phyloP scores from a whole-genome alignment of 1,140 invertebrate species.

The Drosophila rufa region DNA sequence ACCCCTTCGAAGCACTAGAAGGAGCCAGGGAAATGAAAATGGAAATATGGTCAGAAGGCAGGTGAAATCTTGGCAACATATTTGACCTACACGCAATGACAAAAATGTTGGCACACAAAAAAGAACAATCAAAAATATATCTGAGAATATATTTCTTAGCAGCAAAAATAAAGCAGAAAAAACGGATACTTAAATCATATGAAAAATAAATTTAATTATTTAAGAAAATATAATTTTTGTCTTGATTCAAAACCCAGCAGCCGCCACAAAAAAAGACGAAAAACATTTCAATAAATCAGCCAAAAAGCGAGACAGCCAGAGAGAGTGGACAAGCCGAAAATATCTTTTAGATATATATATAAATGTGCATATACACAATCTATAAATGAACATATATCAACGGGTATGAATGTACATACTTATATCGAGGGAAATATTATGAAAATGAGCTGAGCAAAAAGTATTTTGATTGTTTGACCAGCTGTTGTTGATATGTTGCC shows the following conservation, averaged over 20 bases:
- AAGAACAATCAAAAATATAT: constrained; percentile 34
- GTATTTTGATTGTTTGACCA: constrained; percentile 31
- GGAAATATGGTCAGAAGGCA: not conserved
- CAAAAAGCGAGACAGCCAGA: constrained; percentile 17
- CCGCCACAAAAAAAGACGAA: constrained; percentile 36
- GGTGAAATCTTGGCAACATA: constrained; percentile 33
- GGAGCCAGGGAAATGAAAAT: constrained; percentile 1
- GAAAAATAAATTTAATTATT: constrained; percentile 59
- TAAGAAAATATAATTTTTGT: constrained; percentile 38
- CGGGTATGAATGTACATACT: not conserved
- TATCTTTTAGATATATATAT: constrained; percentile 32
- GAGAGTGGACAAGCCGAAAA: constrained; percentile 41
- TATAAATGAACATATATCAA: constrained; percentile 40
- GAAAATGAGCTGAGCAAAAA: constrained; percentile 18
- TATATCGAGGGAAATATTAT: constrained; percentile 18
- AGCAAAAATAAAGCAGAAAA: not conserved
- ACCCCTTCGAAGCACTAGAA: not conserved
- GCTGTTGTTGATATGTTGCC: constrained; percentile 26
- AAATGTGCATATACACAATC: constrained; percentile 32
- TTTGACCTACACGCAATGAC: constrained; percentile 60
- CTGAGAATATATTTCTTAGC: not conserved
- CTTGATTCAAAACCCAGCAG: constrained; percentile 10
- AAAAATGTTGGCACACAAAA: constrained; percentile 37
- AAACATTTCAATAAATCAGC: constrained; percentile 64
- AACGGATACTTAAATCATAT: constrained; percentile 50